These are phyloP conservation scores for Halcyon badia DNA, from an alignment of 2,797 vertebrate genomes.

Conservation along the genomic window DNA sequence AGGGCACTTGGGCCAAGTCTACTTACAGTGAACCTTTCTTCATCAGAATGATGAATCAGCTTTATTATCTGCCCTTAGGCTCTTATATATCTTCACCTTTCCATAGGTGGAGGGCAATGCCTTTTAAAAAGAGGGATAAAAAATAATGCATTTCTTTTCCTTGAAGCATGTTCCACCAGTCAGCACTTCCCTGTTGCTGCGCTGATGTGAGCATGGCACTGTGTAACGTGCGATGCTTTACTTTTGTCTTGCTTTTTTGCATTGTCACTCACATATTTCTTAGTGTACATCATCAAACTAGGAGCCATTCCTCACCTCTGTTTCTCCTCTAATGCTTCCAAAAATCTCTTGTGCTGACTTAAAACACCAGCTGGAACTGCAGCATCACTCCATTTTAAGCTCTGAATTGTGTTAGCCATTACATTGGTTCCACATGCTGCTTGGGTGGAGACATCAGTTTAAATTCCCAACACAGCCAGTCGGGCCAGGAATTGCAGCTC, in stretches of 20 bases:
- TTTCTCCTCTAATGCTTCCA: conserved; percentile 22
- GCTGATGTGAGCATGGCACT: not conserved
- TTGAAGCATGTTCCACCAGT: not conserved
- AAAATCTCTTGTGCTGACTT: conserved; percentile 22
- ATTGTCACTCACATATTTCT: not conserved
- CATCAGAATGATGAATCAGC: not conserved
- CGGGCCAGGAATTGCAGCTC: conserved; percentile 55
- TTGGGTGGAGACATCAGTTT: conserved; percentile 54
- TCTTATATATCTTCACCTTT: not conserved
- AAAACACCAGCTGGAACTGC: conserved; percentile 24
- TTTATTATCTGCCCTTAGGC: not conserved
- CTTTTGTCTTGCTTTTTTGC: conserved; percentile 2
- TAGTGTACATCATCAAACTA: not conserved
- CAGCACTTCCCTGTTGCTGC: not conserved
- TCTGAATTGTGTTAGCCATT: conserved; percentile 65
- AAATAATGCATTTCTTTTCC: not conserved
- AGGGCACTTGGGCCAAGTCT: not conserved
- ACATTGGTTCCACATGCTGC: conserved; percentile 44
- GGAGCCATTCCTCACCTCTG: conserved; percentile 2
- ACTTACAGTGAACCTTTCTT: not conserved
- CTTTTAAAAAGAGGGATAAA: not conserved
- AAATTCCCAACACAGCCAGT: conserved; percentile 35
- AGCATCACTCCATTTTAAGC: conserved; percentile 64
- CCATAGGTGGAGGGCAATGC: not conserved
- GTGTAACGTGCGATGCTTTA: not conserved